Evolutionary conservation across 2,113 vertebrate genomes (phyloP).

Genomic region (Cisticola juncidis): DNA sequence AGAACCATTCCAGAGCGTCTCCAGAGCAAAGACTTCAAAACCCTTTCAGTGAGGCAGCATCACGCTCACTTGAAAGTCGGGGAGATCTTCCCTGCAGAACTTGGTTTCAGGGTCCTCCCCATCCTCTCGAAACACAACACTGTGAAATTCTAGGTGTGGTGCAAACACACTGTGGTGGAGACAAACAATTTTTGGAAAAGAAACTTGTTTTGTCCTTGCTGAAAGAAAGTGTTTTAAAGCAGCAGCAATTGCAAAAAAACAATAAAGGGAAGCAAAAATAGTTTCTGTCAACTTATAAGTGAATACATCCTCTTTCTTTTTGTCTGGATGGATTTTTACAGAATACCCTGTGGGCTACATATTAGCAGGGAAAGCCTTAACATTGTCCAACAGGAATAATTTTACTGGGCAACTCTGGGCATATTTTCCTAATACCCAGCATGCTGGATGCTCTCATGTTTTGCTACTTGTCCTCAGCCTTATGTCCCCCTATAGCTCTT

Average conservation of each 20-base stretch:
- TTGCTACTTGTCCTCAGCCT: background rate
- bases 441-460: background rate
- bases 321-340: background rate
- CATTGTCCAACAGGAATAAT: background rate
- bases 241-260: background rate
- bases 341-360: background rate
- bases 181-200: background rate
- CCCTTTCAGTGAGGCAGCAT: background rate
- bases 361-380: background rate
- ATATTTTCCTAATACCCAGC: background rate
- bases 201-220: background rate
- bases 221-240: background rate
- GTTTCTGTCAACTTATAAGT: background rate
- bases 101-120: background rate
- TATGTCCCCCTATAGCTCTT: background rate
- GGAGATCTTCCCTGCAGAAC: background rate
- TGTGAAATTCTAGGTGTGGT: background rate
- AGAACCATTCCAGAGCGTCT: background rate
- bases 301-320: background rate
- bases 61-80: background rate
- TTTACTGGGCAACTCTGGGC: background rate
- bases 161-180: background rate
- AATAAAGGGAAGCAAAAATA: background rate
- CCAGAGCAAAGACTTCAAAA: background rate
- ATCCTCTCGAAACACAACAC: background rate